These are phyloP conservation scores for Coboldia fuscipes DNA, from an alignment of 1,140 invertebrate species.

Conservation along the genomic window DNA sequence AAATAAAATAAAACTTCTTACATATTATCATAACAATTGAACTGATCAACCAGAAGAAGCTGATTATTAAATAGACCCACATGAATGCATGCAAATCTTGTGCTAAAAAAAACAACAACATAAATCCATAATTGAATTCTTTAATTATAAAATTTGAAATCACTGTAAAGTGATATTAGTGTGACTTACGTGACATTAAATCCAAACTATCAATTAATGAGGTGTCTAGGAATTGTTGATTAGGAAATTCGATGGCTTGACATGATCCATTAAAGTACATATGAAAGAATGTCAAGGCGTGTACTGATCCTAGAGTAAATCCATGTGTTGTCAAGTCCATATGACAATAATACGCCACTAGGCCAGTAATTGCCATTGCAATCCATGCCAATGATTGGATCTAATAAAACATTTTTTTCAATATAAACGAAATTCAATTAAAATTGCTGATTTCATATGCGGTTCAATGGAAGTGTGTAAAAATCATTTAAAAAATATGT, in stretches of 20 bases:
- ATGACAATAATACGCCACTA: conserved; percentile 1
- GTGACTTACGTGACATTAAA: not conserved
- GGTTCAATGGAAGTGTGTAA: no score
- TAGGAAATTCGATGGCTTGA: not conserved
- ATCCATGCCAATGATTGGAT: conserved; percentile 1
- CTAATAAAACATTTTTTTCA: not conserved
- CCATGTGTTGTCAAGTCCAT: conserved; percentile 1
- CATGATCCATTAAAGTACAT: conserved; percentile 1
- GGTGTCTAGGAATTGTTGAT: not conserved
- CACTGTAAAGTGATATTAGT: conserved; percentile 1
- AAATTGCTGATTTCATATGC: no score
- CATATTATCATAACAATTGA: conserved; percentile 4
- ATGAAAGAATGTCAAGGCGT: conserved; percentile 1
- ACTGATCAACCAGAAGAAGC: conserved; percentile 4
- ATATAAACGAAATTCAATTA: no score
- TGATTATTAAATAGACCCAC: conserved; percentile 5
- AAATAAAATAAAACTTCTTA: conserved; percentile 1
- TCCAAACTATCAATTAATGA: no score
- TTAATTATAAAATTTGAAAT: not conserved
- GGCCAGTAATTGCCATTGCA: not conserved
- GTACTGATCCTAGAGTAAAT: not conserved
- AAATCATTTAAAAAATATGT: not conserved
- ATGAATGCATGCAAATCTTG: conserved; percentile 4
- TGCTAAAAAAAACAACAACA: no score
- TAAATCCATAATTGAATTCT: conserved; percentile 1